Percentiles rank a stretch among this genome's conserved stretches.
These are phyloP conservation scores for Periophthalmus modestus DNA, from an alignment of 2,113 vertebrate species.

Conservation along the genomic window DNA sequence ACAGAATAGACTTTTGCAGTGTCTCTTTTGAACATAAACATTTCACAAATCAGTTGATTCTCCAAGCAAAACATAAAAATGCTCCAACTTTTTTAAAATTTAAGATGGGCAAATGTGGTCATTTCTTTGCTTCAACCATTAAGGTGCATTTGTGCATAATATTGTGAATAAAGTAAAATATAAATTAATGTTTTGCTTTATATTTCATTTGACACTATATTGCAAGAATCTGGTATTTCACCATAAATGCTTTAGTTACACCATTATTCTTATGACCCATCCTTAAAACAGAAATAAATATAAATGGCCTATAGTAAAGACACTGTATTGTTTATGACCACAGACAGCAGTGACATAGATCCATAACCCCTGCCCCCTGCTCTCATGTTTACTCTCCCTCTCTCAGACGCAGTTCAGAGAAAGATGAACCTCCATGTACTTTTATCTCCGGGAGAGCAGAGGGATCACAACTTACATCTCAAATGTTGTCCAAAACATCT, in stretches of 20 bases:
- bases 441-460: conserved; percentile 56
- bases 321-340: neutral
- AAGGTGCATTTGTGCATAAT: too few species aligned
- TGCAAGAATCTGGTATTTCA: neutral
- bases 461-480: conserved; percentile 56
- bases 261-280: neutral
- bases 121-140: neutral
- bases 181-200: neutral
- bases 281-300: neutral
- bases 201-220: neutral
- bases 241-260: neutral
- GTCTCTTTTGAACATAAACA: too few species aligned
- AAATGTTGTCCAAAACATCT: conserved; percentile 69
- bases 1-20: too few species aligned
- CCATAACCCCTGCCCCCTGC: conserved; percentile 11
- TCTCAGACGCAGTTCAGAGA: conserved; percentile 33
- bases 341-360: conserved; percentile 13
- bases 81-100: too few species aligned
- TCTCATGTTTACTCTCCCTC: neutral
- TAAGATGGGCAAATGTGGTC: neutral
- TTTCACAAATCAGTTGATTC: neutral
- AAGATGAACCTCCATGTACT: conserved; percentile 49
- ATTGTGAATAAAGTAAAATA: neutral
- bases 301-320: neutral
- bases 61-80: neutral